A percentile compares a stretch with the other conserved stretches of the same genome.
Conservation (phyloP, 2,113 vertebrate genomes). For the Xiphophorus hellerii region DNA sequence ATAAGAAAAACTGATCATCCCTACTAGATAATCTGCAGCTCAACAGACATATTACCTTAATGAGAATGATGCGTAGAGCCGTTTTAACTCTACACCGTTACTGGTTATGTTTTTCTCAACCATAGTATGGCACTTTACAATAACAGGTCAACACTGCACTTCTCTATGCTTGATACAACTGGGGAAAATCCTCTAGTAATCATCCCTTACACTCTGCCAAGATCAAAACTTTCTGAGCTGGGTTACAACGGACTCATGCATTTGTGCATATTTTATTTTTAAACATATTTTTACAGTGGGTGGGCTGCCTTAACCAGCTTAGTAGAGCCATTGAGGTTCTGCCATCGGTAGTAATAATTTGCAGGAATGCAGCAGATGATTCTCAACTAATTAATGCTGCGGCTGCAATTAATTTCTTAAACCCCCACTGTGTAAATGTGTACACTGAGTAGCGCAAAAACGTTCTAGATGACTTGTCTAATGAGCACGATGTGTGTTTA, state of each 20-base stretch:
- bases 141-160: too few species aligned
- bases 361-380: not conserved
- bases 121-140: too few species aligned
- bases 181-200: not conserved
- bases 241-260: not conserved
- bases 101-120: not conserved
- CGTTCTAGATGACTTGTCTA: not conserved
- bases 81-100: not conserved
- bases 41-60: not conserved
- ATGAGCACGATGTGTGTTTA: not conserved
- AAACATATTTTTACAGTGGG: not conserved
- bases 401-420: not conserved
- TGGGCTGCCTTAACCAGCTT: not conserved
- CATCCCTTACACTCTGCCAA: not conserved
- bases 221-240: not conserved
- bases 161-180: too few species aligned
- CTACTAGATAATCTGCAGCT: not conserved
- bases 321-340: not conserved
- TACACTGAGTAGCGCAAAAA: not conserved
- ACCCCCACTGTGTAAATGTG: not conserved
- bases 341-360: not conserved
- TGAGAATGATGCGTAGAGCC: not conserved
- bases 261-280: too few species aligned
- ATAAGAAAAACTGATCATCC: not conserved
- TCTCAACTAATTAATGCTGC: not conserved